Conservation (phyloP, 2,113 vertebrate species). For the Hemichromis elongatus region DNA sequence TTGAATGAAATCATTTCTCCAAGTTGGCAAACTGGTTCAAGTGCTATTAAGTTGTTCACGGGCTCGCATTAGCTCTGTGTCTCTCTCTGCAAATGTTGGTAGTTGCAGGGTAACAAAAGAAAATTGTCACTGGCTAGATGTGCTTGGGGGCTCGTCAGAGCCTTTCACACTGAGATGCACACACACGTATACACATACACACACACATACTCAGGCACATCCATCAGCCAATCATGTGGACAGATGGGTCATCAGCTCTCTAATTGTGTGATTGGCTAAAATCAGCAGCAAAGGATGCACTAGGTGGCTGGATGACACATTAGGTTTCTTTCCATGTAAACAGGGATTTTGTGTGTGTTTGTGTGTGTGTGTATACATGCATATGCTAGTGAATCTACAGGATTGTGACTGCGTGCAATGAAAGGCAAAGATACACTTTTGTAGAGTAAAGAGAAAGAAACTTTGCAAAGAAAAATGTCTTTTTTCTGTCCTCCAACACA, state of each 20-base stretch:
- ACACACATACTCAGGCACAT: background rate
- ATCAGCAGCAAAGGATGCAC: conserved; percentile 43
- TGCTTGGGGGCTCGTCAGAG: conserved; percentile 41
- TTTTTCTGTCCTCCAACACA: background rate
- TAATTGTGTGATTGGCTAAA: conserved; percentile 69
- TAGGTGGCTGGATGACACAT: conserved; percentile 48
- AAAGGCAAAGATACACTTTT: background rate
- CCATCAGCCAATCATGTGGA: conserved; percentile 62
- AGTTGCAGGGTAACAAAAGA: conserved; percentile 50
- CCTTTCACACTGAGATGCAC: background rate
- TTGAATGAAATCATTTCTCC: conserved; percentile 71
- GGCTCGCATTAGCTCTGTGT: conserved; percentile 38
- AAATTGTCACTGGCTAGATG: conserved; percentile 55
- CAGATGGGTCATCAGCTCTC: conserved; percentile 70
- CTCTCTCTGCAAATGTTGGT: conserved; percentile 34
- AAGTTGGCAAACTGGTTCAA: conserved; percentile 70
- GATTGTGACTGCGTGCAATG: background rate
- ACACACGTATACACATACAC: background rate
- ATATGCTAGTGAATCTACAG: background rate
- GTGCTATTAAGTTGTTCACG: conserved; percentile 67
- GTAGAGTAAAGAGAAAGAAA: background rate
- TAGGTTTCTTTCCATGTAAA: conserved; percentile 42
- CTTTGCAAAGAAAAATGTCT: background rate
- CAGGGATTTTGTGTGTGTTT: background rate
- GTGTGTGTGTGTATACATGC: background rate